Base-by-base conservation (phyloP, 2,888 invertebrate genomes). In the Erebia aethiops region DNA sequence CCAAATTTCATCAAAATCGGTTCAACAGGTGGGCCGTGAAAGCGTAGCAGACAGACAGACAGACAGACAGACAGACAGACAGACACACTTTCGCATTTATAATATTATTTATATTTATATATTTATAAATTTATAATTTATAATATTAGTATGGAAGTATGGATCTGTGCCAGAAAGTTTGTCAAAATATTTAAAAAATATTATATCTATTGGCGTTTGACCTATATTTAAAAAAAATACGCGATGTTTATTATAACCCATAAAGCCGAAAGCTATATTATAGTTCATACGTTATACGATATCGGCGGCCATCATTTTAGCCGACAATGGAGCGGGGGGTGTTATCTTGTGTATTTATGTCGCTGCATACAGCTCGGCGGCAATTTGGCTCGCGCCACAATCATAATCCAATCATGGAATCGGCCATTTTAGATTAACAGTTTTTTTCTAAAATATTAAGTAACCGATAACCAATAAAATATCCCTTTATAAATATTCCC, bases 331-430 rank as follows among this genome's bases (percentile, higher is more conserved):
- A 58, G 52, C 65, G 57, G 51, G 57, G 46, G 58, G 71, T 62
- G 72, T 72, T 76, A 76, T 76, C 76, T 70, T 35, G n/a, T 67
- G 51, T 71, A 76, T 76, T 76, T 76, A 76, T 74, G 76, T 61
- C 14, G 60, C 63, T 63, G 67, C 65, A 68, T 66, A 68, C 65
- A 60, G 72, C 64, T 57, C 69, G 69, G 69, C 63, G 68, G 71
- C 71, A 67, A 75, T 75, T 74, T 74, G 74, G 75, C 75, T 74
- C 69, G 70, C 70, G 64, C 51, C 46, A 61, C 74, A 67, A 70
- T 75, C 74, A 74, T 74, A 74, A 72, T 71, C 74, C 74, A 74
- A 74, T 74, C 74, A 74, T 66, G 62, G 66, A 4, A 26, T 35
- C 26, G 67, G 58, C 58, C 49, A 67, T 58, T 67, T 67, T 67